Percentiles rank a stretch among this genome's conserved stretches.
Evolutionary conservation across 2,113 vertebrate species (phyloP).

Genomic region (Bos javanicus): DNA sequence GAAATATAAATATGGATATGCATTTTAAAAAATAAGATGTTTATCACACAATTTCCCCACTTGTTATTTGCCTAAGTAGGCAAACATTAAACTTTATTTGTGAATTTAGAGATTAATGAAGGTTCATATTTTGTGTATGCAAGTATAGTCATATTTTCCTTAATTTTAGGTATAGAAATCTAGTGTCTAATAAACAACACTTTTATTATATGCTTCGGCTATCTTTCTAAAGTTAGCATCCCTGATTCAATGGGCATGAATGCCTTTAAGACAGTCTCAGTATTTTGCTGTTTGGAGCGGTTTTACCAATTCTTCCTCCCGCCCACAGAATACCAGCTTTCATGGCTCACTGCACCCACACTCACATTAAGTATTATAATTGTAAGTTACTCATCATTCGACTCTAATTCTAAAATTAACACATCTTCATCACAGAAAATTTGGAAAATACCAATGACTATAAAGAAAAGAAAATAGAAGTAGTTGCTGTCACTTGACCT

Average conservation of each 20-base stretch:
- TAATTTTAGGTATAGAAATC: neutral
- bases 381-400: neutral
- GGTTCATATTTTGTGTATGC: neutral
- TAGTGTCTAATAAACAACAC: neutral
- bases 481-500: accelerated
- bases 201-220: neutral
- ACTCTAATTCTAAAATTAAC: neutral
- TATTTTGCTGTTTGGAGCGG: neutral
- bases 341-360: neutral
- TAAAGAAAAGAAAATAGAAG: neutral
- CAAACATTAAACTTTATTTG: neutral
- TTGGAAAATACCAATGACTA: neutral
- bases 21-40: neutral
- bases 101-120: neutral
- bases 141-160: neutral
- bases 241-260: neutral
- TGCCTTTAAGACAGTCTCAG: neutral
- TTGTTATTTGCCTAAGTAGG: neutral
- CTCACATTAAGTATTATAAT: neutral
- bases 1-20: neutral
- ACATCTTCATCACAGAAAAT: neutral
- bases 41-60: neutral
- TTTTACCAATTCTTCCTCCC: neutral
- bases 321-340: neutral
- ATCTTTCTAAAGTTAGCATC: neutral